These are phyloP conservation scores for Drosophila helvetica DNA, from an alignment of 2,888 invertebrate species.

Conservation along the genomic window DNA sequence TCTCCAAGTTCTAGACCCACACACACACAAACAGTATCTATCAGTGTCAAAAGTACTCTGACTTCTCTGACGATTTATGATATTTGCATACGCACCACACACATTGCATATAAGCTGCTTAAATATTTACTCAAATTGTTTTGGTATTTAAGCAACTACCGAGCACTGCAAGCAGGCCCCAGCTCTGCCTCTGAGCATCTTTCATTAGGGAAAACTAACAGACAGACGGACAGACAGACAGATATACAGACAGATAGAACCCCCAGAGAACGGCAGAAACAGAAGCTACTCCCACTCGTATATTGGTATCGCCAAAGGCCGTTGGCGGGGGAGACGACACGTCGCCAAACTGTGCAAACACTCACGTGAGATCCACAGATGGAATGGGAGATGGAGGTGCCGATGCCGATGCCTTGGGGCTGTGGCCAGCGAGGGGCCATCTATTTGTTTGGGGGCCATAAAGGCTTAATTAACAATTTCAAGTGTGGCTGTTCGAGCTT, in stretches of 20 bases:
- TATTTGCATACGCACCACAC: constrained; percentile 42
- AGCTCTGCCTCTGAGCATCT: constrained; percentile 2
- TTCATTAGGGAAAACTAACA: constrained; percentile 7
- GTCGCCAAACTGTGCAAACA: constrained; percentile 64
- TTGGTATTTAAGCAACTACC: constrained; percentile 58
- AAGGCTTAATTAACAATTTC: constrained; percentile 54
- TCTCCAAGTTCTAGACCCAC: background rate
- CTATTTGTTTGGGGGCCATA: constrained; percentile 39
- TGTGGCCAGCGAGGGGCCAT: constrained; percentile 11
- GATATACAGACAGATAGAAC: constrained; percentile 41
- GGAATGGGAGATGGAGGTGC: constrained; percentile 7
- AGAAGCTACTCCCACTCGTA: constrained; percentile 14
- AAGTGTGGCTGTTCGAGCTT: constrained; percentile 23
- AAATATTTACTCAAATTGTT: constrained; percentile 65
- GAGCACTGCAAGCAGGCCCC: constrained; percentile 13
- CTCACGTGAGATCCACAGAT: constrained; percentile 55
- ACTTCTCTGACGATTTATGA: constrained; percentile 28
- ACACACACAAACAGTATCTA: constrained; percentile 4
- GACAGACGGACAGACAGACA: constrained; percentile 31
- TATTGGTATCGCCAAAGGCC: constrained; percentile 24
- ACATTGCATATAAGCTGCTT: constrained; percentile 35
- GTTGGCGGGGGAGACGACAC: constrained; percentile 10
- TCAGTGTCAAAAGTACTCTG: constrained; percentile 13
- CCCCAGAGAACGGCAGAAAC: constrained; percentile 24
- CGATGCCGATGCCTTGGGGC: constrained; percentile 16